Percentiles rank a stretch among this genome's conserved stretches.
Conservation (phyloP, 2,797 vertebrate species). For the Vultur gryphus region DNA sequence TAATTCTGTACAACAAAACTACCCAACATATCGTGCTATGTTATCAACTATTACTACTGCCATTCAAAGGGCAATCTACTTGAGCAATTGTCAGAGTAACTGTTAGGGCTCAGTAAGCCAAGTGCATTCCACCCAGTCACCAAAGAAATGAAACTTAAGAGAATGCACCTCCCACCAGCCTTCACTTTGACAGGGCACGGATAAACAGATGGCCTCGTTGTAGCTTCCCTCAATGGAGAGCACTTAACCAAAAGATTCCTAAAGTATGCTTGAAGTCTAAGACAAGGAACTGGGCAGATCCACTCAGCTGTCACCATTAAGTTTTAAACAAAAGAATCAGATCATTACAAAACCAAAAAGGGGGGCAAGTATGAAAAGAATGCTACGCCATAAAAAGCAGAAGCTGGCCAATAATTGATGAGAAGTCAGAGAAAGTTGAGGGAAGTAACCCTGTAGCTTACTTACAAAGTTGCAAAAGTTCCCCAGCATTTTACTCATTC, state of each 20-base stretch:
- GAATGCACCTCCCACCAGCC: background rate
- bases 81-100: background rate
- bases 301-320: background rate
- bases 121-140: background rate
- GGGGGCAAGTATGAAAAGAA: background rate
- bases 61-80: background rate
- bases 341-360: background rate
- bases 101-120: background rate
- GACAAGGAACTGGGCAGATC: background rate
- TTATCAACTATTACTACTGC: background rate
- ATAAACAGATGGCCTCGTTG: background rate
- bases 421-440: background rate
- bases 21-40: background rate
- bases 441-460: background rate
- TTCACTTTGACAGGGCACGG: fast-evolving
- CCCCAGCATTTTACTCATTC: background rate
- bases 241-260: background rate
- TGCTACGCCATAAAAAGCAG: background rate
- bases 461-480: background rate
- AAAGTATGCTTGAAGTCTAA: background rate
- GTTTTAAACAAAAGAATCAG: background rate
- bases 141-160: background rate
- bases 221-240: background rate
- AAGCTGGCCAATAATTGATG: background rate
- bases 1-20: background rate